Conservation (phyloP, 1,140 invertebrate genomes). For the Oryzaephilus surinamensis region DNA sequence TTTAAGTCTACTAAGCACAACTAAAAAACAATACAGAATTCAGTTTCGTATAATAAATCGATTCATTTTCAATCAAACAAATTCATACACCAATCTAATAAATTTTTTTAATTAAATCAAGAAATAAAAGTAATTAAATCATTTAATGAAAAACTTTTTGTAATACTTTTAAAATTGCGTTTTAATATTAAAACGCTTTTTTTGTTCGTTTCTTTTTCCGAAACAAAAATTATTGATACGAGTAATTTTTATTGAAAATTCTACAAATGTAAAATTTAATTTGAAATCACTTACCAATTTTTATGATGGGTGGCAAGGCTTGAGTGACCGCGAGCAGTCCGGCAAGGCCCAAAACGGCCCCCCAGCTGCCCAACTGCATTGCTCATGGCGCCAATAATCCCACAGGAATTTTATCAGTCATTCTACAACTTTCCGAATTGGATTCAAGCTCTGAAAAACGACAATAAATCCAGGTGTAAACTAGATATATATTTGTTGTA, state of each 20-base stretch:
- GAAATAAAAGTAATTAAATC: neutral
- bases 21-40: too few relatives aligned
- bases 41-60: too few relatives aligned
- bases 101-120: too few relatives aligned
- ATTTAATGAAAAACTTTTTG: neutral
- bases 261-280: neutral
- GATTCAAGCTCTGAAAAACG: constrained; percentile 1
- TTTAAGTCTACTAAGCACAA: too few relatives aligned
- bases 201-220: too few relatives aligned
- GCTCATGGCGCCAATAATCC: constrained; percentile 22
- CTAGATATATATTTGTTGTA: neutral
- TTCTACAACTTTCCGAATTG: neutral
- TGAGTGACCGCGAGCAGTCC: constrained; percentile 37
- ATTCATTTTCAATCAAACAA: too few relatives aligned
- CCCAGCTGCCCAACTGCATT: constrained; percentile 26
- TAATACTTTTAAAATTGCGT: neutral
- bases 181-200: too few relatives aligned
- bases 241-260: constrained; percentile 1
- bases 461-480: too few relatives aligned
- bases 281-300: constrained; percentile 45
- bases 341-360: constrained; percentile 21
- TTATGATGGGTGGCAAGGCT: constrained; percentile 52
- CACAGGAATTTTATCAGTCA: constrained; percentile 2
- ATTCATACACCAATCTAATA: too few relatives aligned
- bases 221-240: too few relatives aligned